These are phyloP conservation scores for Epinotia demarniana DNA, from an alignment of 2,888 invertebrate species.

Conservation along the genomic window DNA sequence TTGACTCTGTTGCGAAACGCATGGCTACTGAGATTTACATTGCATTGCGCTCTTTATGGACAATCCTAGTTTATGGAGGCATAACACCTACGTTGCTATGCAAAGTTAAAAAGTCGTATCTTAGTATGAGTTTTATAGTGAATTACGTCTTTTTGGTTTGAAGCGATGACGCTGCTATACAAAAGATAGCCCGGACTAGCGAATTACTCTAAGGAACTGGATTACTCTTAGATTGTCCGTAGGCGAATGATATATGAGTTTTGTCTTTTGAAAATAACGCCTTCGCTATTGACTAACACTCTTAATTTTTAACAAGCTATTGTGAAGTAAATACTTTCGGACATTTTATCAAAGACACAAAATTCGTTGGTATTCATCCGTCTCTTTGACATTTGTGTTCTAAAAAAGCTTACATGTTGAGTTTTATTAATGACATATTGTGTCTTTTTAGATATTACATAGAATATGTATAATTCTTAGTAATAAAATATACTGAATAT, in stretches of 20 bases:
- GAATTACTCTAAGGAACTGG: constrained; percentile 27
- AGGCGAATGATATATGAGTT: constrained; percentile 16
- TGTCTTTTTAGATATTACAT: too few species aligned
- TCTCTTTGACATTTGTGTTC: too few species aligned
- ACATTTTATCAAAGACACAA: too few species aligned
- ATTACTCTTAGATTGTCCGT: constrained; percentile 6
- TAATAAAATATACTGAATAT: too few species aligned
- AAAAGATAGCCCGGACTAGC: constrained; percentile 28
- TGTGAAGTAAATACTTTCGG: too few species aligned
- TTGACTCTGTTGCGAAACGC: constrained; percentile 1
- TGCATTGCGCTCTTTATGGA: constrained; percentile 54
- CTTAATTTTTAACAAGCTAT: too few species aligned
- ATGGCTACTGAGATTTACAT: constrained; percentile 53
- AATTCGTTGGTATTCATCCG: too few species aligned
- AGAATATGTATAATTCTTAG: too few species aligned
- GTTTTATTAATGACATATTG: too few species aligned
- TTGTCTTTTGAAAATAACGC: constrained; percentile 1
- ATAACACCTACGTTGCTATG: constrained; percentile 54
- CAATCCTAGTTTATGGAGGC: constrained; percentile 57
- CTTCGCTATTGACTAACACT: neutral
- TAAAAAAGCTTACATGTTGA: too few species aligned
- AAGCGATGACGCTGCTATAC: neutral
- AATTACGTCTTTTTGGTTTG: neutral
- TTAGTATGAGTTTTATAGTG: neutral
- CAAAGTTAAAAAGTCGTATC: neutral